These are phyloP conservation scores for Scylla paramamosain DNA, from an alignment of 1,140 invertebrate species.

Conservation along the genomic window DNA sequence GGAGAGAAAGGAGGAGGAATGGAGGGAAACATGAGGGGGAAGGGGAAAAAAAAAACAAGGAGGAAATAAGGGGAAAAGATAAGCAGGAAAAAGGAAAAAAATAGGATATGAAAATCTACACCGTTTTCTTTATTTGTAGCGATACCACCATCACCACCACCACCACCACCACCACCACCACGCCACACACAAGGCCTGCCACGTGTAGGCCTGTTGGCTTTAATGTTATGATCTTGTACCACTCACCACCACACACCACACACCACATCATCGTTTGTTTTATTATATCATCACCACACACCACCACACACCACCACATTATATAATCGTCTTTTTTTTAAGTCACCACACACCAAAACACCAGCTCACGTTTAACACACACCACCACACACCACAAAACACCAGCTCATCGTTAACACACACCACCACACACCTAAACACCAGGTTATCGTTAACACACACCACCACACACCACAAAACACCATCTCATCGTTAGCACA, in stretches of 20 bases:
- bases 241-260: too few species aligned
- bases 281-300: too few species aligned
- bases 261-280: too few species aligned
- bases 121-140: too few species aligned
- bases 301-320: not conserved
- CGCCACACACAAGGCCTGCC: not conserved
- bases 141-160: too few species aligned
- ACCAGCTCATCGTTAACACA: not conserved
- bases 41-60: not conserved
- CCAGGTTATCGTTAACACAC: not conserved
- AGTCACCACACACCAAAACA: not conserved
- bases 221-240: too few species aligned
- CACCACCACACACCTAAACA: too few species aligned
- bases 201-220: too few species aligned
- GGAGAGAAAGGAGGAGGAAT: not conserved
- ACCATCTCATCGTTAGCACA: not conserved
- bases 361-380: not conserved
- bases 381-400: not conserved
- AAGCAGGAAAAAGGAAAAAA: too few species aligned
- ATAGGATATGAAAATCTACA: too few species aligned
- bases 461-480: not conserved
- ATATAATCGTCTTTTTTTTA: too few species aligned
- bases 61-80: too few species aligned
- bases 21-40: not conserved
- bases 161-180: not conserved